Evolutionary conservation across 1,140 invertebrate genomes (phyloP).

Genomic region (Drosophila nebulosa): DNA sequence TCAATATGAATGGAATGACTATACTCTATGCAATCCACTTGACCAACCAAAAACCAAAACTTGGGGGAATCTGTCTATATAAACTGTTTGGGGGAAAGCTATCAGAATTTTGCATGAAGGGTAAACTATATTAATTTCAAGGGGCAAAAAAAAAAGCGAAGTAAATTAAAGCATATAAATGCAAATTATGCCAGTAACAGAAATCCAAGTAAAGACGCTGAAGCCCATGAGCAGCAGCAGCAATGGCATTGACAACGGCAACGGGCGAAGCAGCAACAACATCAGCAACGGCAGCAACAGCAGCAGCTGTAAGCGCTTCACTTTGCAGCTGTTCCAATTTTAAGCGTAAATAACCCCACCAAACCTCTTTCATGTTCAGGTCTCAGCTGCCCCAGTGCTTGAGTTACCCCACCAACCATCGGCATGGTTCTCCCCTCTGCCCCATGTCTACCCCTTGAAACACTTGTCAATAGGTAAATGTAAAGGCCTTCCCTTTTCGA

Average conservation of each 20-base stretch:
- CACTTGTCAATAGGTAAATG: slow-evolving; percentile 74
- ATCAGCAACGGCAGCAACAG: slow-evolving; percentile 7
- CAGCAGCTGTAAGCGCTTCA: slow-evolving; percentile 52
- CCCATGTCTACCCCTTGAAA: slow-evolving; percentile 20
- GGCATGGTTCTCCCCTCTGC: background rate
- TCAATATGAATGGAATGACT: slow-evolving; percentile 44
- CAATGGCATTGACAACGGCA: background rate
- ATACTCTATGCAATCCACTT: background rate
- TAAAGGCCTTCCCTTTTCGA: background rate
- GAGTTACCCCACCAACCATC: slow-evolving; percentile 21
- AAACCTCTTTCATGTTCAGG: slow-evolving; percentile 43
- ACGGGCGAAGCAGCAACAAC: background rate
- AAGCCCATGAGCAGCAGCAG: background rate
- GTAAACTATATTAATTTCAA: background rate
- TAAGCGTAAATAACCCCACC: slow-evolving; percentile 69
- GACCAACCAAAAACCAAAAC: background rate
- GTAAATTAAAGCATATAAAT: background rate
- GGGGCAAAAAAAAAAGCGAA: background rate
- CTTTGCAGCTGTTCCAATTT: slow-evolving; percentile 73
- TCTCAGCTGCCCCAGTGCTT: slow-evolving; percentile 24
- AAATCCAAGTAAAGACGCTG: background rate
- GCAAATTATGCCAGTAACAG: background rate
- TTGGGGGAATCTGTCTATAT: slow-evolving; percentile 10
- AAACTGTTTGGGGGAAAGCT: background rate
- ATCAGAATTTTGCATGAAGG: background rate